Base-by-base conservation (phyloP, 2,888 invertebrate genomes). In the Pachliopta kotzebuea region DNA sequence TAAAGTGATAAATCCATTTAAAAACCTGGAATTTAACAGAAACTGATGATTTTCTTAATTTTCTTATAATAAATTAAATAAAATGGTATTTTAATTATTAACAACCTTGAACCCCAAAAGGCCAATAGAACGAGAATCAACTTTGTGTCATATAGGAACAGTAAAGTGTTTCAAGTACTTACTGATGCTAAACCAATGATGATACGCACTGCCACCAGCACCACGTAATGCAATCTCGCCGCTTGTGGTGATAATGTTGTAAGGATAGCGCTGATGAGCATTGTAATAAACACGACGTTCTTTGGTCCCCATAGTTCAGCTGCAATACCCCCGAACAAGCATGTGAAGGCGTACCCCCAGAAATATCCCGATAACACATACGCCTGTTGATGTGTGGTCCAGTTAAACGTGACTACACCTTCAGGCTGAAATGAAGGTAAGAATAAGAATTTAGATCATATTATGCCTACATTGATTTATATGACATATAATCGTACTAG, bases 261-360 rank as follows among this genome's bases (percentile, higher is more conserved):
- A 20, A 95, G 80, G 3, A 93, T 66, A 0, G 93, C 93, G 57
- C 90, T 86, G 31, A 93, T 74, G 17, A 93, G 69, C 83, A 93
- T 92, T 0, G 93, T 92, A 60, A 92, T 84, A 42, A 94, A 93
- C 2, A 94, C 92, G 55, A 94, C 91, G 68, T 88, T 88, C 29
- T 93, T 85, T 0, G 94, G 92, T 0, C 95, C 95, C 79, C 94
- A 93, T 75, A 92, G 84, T 83, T 95, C 95, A 0, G 95, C 94
- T 14, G 94, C 79, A 0, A 93, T 92, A 0, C 95, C 95, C 0
- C 93, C 89, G 0, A 94, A 92, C 62, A 95, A 80, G 42, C 94
- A 93, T 1, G 94, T 94, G 56, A 94, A 80, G 62, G 94, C 92
- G 75, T 95, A 95, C 4, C 91, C 91, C 91, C 90, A 90, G 76